A percentile compares a stretch with the other conserved stretches of the same genome.
Conservation (phyloP, 1,140 invertebrate genomes). For the Heliconius congener region DNA sequence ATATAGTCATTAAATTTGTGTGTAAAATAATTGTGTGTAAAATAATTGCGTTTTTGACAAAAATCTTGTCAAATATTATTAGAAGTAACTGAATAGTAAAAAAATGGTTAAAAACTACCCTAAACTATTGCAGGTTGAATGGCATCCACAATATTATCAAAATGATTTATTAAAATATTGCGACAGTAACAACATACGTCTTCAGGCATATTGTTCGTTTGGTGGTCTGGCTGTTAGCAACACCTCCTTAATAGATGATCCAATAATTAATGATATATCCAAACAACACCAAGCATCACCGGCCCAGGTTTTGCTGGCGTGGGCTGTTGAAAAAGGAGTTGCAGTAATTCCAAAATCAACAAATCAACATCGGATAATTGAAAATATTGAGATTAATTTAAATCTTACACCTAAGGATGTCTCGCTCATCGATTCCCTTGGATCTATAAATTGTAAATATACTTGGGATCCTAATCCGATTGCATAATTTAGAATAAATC, state of each 20-base stretch:
- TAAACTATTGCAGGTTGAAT: conserved; percentile 85
- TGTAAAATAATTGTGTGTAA: background rate
- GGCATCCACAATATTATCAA: conserved; percentile 89
- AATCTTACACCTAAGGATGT: conserved; percentile 81
- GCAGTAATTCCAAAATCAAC: conserved; percentile 88
- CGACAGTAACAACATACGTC: conserved; percentile 84
- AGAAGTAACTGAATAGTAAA: background rate
- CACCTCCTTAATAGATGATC: conserved; percentile 83
- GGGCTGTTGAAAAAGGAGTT: conserved; percentile 86
- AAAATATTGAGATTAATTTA: conserved; percentile 87
- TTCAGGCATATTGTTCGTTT: conserved; percentile 91
- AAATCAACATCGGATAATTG: conserved; percentile 83
- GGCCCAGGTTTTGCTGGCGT: conserved; percentile 87
- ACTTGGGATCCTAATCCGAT: conserved; percentile 85
- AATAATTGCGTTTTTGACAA: background rate
- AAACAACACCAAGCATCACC: conserved; percentile 82
- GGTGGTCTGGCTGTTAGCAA: conserved; percentile 84
- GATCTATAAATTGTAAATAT: conserved; percentile 82
- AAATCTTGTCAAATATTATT: background rate
- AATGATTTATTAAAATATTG: conserved; percentile 85
- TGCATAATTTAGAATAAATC: conserved; percentile 21
- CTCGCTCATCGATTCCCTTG: conserved; percentile 81
- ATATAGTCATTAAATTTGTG: too few relatives aligned
- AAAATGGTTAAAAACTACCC: background rate
- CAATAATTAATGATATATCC: conserved; percentile 82